A percentile compares a stretch with the other conserved stretches of the same genome.
phyloP scores from a whole-genome alignment of 2,888 invertebrate species.

The Amorpha juglandis region DNA sequence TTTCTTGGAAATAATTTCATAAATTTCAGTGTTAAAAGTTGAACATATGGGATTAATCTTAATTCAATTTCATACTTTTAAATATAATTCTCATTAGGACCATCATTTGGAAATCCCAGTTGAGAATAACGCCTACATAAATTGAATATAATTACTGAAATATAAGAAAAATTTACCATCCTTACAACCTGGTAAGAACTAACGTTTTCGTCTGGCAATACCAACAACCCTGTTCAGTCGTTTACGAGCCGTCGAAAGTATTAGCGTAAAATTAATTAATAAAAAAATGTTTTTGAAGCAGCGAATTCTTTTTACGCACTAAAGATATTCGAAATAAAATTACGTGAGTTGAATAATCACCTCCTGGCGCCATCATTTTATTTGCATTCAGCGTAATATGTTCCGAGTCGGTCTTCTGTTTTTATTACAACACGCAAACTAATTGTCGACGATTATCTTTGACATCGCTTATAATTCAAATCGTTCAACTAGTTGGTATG shows the following conservation, averaged over 20 bases:
- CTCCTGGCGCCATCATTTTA: slow-evolving; percentile 36
- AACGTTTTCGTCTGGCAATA: background rate
- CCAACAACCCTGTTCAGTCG: too few relatives aligned
- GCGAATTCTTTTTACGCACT: slow-evolving; percentile 18
- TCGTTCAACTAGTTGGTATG: background rate
- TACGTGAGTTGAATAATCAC: slow-evolving; percentile 30
- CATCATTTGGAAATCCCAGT: slow-evolving; percentile 1
- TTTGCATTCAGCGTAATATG: slow-evolving; percentile 35
- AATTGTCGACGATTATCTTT: slow-evolving; percentile 24
- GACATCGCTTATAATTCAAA: slow-evolving; percentile 23
- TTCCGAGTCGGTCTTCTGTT: slow-evolving; percentile 26
- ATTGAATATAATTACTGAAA: slow-evolving; percentile 1
- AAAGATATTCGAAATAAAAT: slow-evolving; percentile 30
- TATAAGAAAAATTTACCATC: background rate
- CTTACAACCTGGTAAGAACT: background rate
- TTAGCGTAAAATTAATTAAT: slow-evolving; percentile 15
- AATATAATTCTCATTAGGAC: background rate
- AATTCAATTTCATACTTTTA: background rate
- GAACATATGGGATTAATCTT: background rate
- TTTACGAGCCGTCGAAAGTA: background rate
- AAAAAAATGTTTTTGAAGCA: slow-evolving; percentile 25
- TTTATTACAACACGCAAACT: slow-evolving; percentile 29
- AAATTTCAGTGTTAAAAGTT: background rate
- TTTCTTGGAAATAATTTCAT: background rate
- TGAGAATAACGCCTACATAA: background rate